phyloP scores from a whole-genome alignment of 92 coral and sea anemone genomes.

The Zoanthus sansibaricus region DNA sequence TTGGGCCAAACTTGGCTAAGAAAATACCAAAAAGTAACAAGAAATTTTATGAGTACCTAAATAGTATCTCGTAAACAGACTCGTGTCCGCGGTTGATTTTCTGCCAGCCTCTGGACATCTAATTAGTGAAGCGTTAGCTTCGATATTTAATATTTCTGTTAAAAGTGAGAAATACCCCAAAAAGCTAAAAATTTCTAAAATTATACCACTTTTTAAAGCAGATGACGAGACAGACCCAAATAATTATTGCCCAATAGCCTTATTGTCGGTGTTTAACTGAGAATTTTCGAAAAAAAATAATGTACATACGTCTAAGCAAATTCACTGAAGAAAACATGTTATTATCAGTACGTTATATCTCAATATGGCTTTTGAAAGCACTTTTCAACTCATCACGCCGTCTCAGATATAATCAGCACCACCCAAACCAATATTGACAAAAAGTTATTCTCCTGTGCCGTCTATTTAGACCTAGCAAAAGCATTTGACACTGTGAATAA shows the following conservation, averaged over 20 bases:
- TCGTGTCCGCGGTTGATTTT: slow-evolving; percentile 34
- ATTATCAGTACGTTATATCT: neutral
- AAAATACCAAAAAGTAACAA: slow-evolving; percentile 25
- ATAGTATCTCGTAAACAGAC: slow-evolving; percentile 6
- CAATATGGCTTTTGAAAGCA: slow-evolving; percentile 17
- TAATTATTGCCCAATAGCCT: slow-evolving; percentile 27
- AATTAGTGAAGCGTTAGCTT: slow-evolving; percentile 8
- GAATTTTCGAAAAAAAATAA: slow-evolving; percentile 49
- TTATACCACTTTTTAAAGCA: slow-evolving; percentile 2
- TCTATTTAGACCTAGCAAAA: neutral
- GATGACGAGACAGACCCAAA: slow-evolving; percentile 6
- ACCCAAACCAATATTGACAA: slow-evolving; percentile 8
- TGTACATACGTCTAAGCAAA: slow-evolving; percentile 46
- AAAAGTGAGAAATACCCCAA: slow-evolving; percentile 40
- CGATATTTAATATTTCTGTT: slow-evolving; percentile 35
- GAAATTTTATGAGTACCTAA: slow-evolving; percentile 20
- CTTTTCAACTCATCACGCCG: slow-evolving; percentile 18
- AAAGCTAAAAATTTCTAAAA: slow-evolving; percentile 32
- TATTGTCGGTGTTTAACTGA: slow-evolving; percentile 30
- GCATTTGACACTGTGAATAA: slow-evolving; percentile 30
- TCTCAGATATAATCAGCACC: slow-evolving; percentile 25
- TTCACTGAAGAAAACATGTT: slow-evolving; percentile 23
- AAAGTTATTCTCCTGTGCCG: slow-evolving; percentile 27
- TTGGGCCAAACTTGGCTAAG: slow-evolving; percentile 37
- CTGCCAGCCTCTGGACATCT: slow-evolving; percentile 23